A percentile compares a stretch with the other conserved stretches of the same genome.
phyloP scores from a whole-genome alignment of 2,113 vertebrate species.

The Eretmodus cyanostictus region DNA sequence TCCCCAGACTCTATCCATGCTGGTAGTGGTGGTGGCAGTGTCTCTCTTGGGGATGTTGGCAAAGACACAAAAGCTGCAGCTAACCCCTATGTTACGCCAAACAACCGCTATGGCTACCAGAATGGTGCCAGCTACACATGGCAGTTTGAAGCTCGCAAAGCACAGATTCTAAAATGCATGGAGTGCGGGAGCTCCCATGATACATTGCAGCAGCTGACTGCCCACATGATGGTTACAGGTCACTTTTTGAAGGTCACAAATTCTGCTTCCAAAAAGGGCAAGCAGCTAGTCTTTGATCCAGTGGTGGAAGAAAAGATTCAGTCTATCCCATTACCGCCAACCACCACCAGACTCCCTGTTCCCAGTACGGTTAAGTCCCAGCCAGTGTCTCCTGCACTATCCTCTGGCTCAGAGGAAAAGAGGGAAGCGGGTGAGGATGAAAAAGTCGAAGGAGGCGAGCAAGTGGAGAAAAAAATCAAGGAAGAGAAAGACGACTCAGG shows the following conservation, averaged over 20 bases:
- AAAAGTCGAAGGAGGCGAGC: constrained; percentile 60
- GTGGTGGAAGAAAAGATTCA: constrained; percentile 96
- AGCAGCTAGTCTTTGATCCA: constrained; percentile 92
- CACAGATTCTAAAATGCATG: constrained; percentile 99
- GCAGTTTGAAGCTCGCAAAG: constrained; percentile 98
- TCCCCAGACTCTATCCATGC: constrained; percentile 86
- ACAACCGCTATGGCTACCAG: constrained; percentile 99
- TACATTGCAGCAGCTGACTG: constrained; percentile 95
- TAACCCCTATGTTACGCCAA: constrained; percentile 96
- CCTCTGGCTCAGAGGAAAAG: constrained; percentile 79
- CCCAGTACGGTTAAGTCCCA: constrained; percentile 82
- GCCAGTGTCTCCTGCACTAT: constrained; percentile 81
- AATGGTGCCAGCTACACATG: constrained; percentile 99
- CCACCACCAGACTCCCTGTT: constrained; percentile 85
- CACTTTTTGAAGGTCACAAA: constrained; percentile 98
- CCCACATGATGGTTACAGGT: constrained; percentile 99
- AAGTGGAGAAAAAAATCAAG: constrained; percentile 84
- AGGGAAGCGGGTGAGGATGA: constrained; percentile 70
- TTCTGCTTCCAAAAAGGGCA: constrained; percentile 97
- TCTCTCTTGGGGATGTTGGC: constrained; percentile 71
- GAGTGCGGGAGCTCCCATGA: constrained; percentile 98
- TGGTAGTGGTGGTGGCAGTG: constrained; percentile 67
- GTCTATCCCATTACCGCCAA: constrained; percentile 94
- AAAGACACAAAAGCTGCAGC: constrained; percentile 78
- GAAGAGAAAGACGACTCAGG: constrained; percentile 86